Conservation (phyloP, 2,888 invertebrate genomes). For the Idaea straminata region DNA sequence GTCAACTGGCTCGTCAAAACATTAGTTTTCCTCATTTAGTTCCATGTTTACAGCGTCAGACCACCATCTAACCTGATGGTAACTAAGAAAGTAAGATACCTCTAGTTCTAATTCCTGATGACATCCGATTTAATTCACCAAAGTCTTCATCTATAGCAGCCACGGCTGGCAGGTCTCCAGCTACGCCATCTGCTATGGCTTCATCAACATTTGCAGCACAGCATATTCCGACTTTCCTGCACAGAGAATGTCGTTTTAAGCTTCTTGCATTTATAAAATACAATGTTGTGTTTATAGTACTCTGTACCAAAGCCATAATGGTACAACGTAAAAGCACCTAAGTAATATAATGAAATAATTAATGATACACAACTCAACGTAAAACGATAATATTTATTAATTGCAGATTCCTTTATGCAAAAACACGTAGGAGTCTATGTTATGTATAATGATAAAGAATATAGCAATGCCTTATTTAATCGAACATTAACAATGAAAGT, state of each 20-base stretch:
- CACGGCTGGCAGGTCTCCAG: slow-evolving; percentile 73
- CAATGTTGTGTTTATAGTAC: too few relatives aligned
- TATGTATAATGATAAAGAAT: neutral
- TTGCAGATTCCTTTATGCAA: slow-evolving; percentile 1
- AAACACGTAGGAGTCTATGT: neutral
- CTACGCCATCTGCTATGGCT: slow-evolving; percentile 64
- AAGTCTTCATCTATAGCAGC: slow-evolving; percentile 73
- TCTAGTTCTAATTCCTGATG: neutral
- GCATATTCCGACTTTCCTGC: slow-evolving; percentile 84
- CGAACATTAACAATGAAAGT: slow-evolving; percentile 3
- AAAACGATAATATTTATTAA: slow-evolving; percentile 6
- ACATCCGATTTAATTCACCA: slow-evolving; percentile 38
- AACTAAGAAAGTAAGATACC: neutral
- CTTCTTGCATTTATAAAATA: neutral
- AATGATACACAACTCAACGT: neutral
- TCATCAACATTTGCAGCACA: slow-evolving; percentile 81
- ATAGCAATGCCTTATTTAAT: neutral
- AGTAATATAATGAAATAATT: neutral
- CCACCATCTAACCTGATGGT: too few relatives aligned
- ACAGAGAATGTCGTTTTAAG: neutral
- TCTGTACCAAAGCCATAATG: neutral
- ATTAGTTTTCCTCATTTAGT: too few relatives aligned
- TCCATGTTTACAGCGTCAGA: too few relatives aligned
- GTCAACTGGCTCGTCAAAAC: too few relatives aligned
- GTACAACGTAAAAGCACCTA: neutral